Evolutionary conservation across 2,113 vertebrate genomes (phyloP), one percentile per base, ranked within the genome.

Genomic region (Hyperopisus bebe): DNA sequence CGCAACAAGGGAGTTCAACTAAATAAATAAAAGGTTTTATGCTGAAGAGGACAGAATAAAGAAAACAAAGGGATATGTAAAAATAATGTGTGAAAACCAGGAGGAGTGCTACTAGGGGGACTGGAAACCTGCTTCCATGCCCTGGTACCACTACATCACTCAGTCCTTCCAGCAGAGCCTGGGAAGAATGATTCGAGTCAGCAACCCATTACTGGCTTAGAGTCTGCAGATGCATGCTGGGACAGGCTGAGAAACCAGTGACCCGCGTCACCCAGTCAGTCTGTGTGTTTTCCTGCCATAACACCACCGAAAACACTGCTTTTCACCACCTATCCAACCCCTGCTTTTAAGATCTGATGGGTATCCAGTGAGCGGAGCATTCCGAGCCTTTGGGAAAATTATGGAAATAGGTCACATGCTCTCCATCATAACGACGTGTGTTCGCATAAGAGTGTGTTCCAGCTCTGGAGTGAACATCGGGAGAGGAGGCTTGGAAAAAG

Each of bases 191-290:
- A 93, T 89, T 93, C 91, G 90, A 90, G 91, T 88, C 92, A 80
- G 90, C 88, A 93, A 90, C 93, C 93, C 95, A 94, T 93, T 91
- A 91, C 80, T 90, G 21, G 6, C 88, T 94, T 92, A 82, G 93
- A 92, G 88, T 92, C 94, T 89, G 92, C 94, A 94, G 91, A 11
- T 92, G 91, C 91, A 94, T 92, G 94, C 91, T 94, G 92, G 92
- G 92, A 91, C 92, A 92, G 93, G 93, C 94, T 93, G 93, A 89
- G 51, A 90, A 94, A 91, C 94, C 94, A 90, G 94, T 93, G 94
- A 94, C 93, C 93, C 94, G 93, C 94, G 94, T 95, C 66, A 24
- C 85, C 6, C 35, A 9, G 55, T 17, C 35, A 48, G 31, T 21
- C 48, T 5, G 48, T 1, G 31, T 42, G 46, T 70, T 83, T 50